Conservation (phyloP, 2,113 vertebrate species). For the Pedetes capensis region DNA sequence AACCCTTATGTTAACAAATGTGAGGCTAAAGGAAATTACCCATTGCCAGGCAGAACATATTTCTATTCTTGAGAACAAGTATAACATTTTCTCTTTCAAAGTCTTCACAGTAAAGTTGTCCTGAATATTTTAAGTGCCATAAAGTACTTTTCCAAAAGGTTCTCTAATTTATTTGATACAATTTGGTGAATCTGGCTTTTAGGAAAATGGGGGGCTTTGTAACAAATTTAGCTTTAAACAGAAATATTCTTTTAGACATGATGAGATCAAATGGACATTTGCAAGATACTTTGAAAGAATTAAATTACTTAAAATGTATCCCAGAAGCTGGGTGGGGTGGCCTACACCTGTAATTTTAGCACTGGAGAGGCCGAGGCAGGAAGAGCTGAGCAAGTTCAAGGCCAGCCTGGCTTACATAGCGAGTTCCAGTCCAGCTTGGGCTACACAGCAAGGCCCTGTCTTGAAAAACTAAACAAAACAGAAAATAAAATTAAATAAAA, state of each 20-base stretch:
- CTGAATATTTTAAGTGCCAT: not conserved
- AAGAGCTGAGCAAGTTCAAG: too few species aligned
- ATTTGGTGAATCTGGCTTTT: not conserved
- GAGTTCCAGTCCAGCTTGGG: too few species aligned
- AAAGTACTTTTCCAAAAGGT: not conserved
- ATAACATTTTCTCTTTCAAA: not conserved
- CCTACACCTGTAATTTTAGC: too few species aligned
- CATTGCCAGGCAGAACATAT: not conserved
- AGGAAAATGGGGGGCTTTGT: not conserved
- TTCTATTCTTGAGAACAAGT: not conserved
- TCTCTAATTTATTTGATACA: not conserved
- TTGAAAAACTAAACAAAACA: too few species aligned
- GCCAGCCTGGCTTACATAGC: too few species aligned
- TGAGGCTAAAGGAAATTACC: not conserved
- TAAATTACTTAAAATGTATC: not conserved
- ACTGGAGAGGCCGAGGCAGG: too few species aligned
- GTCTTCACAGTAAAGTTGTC: not conserved
- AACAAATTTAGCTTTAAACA: slow-evolving; percentile 33
- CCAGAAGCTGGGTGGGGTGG: too few species aligned
- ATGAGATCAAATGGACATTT: not conserved
- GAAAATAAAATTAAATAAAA: too few species aligned
- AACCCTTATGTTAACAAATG: not conserved
- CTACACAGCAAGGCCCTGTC: too few species aligned
- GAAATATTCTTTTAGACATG: not conserved
- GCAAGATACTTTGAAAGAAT: not conserved